Conservation (phyloP, 2,888 invertebrate genomes). For the Synanthedon vespiformis region DNA sequence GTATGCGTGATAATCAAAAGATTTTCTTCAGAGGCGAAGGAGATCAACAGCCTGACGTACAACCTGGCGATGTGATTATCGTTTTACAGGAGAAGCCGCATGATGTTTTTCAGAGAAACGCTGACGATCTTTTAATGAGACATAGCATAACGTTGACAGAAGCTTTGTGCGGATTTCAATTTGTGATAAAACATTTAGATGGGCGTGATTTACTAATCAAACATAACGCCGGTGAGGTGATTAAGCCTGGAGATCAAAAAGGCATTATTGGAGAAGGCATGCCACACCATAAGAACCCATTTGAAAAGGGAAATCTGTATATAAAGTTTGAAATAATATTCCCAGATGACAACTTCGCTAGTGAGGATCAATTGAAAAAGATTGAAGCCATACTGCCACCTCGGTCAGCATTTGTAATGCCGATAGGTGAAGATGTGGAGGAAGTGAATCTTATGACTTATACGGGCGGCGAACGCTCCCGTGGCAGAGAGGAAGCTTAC, state of each 20-base stretch:
- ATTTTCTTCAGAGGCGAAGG: slow-evolving; percentile 90
- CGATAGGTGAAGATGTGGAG: slow-evolving; percentile 84
- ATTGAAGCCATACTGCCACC: slow-evolving; percentile 83
- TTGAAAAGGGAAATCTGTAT: slow-evolving; percentile 88
- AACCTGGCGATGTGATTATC: slow-evolving; percentile 91
- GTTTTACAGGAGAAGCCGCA: slow-evolving; percentile 86
- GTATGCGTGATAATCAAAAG: slow-evolving; percentile 88
- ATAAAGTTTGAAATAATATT: slow-evolving; percentile 89
- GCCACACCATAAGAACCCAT: slow-evolving; percentile 87
- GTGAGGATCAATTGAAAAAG: slow-evolving; percentile 73
- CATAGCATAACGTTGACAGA: slow-evolving; percentile 85
- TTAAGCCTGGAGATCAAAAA: slow-evolving; percentile 85
- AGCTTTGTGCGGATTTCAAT: slow-evolving; percentile 90
- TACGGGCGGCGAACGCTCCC: slow-evolving; percentile 71
- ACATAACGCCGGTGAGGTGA: slow-evolving; percentile 83
- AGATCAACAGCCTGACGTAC: slow-evolving; percentile 88
- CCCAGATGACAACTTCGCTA: slow-evolving; percentile 84
- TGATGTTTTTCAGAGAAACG: slow-evolving; percentile 81
- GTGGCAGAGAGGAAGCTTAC: slow-evolving; percentile 76
- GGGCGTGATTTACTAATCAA: slow-evolving; percentile 84
- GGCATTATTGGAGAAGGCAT: slow-evolving; percentile 89
- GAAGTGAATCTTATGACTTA: slow-evolving; percentile 86
- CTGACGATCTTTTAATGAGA: slow-evolving; percentile 79
- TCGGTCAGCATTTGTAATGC: slow-evolving; percentile 77
- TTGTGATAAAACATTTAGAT: slow-evolving; percentile 90